phyloP scores from a whole-genome alignment of 1,140 invertebrate genomes.

The Caenorhabditis briggsae region DNA sequence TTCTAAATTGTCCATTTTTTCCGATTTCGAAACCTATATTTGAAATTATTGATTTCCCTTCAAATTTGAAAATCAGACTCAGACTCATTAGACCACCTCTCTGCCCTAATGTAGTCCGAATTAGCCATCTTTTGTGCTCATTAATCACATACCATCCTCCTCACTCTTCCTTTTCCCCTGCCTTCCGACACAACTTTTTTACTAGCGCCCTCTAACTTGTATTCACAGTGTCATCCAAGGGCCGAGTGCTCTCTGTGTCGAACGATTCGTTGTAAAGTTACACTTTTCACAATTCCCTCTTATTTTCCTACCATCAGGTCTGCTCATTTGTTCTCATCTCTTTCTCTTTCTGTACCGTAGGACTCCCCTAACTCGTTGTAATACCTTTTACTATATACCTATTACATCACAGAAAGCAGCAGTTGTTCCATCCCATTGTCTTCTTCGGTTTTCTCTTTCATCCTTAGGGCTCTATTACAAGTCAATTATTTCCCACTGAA shows the following conservation, averaged over 20 bases:
- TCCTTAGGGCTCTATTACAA: background rate
- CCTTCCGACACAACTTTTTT: background rate
- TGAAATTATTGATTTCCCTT: too few relatives aligned
- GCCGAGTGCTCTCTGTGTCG: background rate
- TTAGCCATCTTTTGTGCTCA: too few relatives aligned
- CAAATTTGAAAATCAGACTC: too few relatives aligned
- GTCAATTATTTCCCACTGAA: background rate
- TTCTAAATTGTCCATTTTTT: too few relatives aligned
- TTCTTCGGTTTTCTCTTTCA: background rate
- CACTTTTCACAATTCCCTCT: background rate
- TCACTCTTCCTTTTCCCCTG: background rate
- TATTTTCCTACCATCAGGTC: background rate
- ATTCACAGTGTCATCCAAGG: background rate
- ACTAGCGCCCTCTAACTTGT: background rate
- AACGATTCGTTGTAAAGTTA: constrained; percentile 15
- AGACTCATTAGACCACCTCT: too few relatives aligned
- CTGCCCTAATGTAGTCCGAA: too few relatives aligned
- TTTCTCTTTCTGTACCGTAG: background rate
- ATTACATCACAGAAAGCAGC: constrained; percentile 30
- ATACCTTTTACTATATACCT: constrained; percentile 30
- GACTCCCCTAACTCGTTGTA: constrained; percentile 13
- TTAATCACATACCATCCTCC: background rate
- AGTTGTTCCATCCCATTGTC: background rate
- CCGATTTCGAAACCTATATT: too few relatives aligned
- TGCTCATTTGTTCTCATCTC: constrained; percentile 2